Evolutionary conservation across 2,797 vertebrate species (phyloP).

Genomic region (Poliocrania exsul): DNA sequence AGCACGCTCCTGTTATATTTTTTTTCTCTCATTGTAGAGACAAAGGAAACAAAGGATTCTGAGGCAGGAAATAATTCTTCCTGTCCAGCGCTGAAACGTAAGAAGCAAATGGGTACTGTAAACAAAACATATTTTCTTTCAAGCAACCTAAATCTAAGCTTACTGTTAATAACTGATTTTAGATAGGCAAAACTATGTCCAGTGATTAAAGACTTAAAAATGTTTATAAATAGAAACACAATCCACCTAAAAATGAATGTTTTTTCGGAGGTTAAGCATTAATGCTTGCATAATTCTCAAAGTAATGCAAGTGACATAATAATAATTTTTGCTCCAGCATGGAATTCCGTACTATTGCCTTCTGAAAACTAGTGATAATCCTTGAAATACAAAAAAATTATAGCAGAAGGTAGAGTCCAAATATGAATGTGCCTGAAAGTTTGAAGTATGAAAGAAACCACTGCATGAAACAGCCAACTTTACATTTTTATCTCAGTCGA

Average conservation of each 20-base stretch:
- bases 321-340: neutral
- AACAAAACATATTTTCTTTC: conserved; percentile 18
- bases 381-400: neutral
- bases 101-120: conserved; percentile 25
- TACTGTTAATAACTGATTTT: neutral
- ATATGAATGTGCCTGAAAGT: neutral
- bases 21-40: neutral
- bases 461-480: neutral
- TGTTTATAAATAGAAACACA: neutral
- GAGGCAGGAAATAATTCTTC: conserved; percentile 57
- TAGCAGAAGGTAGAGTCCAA: neutral
- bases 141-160: neutral
- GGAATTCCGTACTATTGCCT: neutral
- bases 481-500: neutral
- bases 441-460: neutral
- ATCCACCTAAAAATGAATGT: neutral
- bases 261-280: neutral
- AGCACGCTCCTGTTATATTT: neutral
- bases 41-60: conserved; percentile 58
- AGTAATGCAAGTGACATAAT: neutral
- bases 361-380: neutral
- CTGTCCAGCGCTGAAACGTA: conserved; percentile 1
- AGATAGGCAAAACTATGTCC: neutral
- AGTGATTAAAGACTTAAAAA: neutral
- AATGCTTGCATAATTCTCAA: neutral